Base-by-base conservation (phyloP, 2,888 invertebrate species). In the Acanthococcus lagerstroemiae region DNA sequence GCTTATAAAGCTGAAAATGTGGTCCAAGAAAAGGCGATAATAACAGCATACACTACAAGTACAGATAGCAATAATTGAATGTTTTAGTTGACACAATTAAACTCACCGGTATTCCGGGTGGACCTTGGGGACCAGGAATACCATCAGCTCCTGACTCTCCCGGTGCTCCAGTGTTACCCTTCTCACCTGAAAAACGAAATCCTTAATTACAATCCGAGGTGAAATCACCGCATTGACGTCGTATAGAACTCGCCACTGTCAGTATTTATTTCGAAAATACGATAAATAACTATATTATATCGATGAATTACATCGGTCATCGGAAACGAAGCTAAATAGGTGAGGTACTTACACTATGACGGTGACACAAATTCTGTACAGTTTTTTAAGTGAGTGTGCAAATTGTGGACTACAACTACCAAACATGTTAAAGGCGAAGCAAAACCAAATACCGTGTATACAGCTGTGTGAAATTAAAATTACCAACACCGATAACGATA, bases 101-200 rank as follows among this genome's bases (percentile, higher is more conserved):
- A 76, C 83, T 79, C 74, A 88, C 87, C 71, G 87, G 87, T 75
- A 85, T 80, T 70, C 91, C 91, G 25, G 91, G 91, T 15, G 91
- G 90, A 66, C 91, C 92, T 76, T 89, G 89, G 71, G 90, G 86
- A 69, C 92, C 92, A n/a, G 85, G 78, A 72, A 86, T 84, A 6
- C 91, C 91, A 69, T 85, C 84, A 61, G 82, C 76, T 21, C 92
- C 91, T 1, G 86, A 79, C 17, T 85, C 81, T 26, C 91, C 93
- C 69, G 84, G 81, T 1, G 84, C 82, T 1, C 94, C 94, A 44
- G 80, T 77, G 68, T 88, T 85, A 48, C 90, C 90, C 72, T 83
- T 81, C 21, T 83, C 83, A 66, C 92, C 93, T 82, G 81, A 68
- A 76, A 77, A 71, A 55, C 57, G 69, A 56, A 55, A 68, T 52